Evolutionary conservation across 2,797 vertebrate genomes (phyloP), one percentile per base, ranked within the genome.

Genomic region (Poeciliopsis infans): DNA sequence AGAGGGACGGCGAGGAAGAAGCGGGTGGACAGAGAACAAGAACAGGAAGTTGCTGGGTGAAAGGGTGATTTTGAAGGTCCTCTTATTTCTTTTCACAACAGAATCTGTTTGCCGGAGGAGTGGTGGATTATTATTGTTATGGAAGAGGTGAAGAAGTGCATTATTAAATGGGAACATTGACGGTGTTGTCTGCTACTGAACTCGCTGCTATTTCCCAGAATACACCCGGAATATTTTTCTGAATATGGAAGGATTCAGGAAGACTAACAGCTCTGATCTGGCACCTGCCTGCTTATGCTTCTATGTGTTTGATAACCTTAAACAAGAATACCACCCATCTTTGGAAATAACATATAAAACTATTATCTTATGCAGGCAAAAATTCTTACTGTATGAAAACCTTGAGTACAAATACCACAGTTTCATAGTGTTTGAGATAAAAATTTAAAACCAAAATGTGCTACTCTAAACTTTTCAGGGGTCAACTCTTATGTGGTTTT

Each of bases 121-220:
- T 49, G 10, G 49, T 23, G n/a, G 72, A 75, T 70, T 39, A 12
- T 74, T 80, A 72, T 33, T 41, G 78, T 28, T 23, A 45, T 79
- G 77, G 80, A 77, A 59, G 74, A 76, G 79, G 74, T 77, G 70
- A 57, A 78, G 69, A 73, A 75, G 39, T 33, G 61, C 13, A 51
- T 82, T 76, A 76, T 47, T 83, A 82, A 78, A 66, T 64, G 47
- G 49, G 83, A 68, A 74, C 70, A 61, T 36, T 69, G 79, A 79
- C 85, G 73, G 75, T 83, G 85, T 75, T 75, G 76, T 87, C 77
- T 88, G 51, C 51, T 74, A 75, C 80, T 91, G 85, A 88, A 79
- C 75, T 59, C 69, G 74, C 6, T 87, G 76, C 82, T 83, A 82
- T 82, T 81, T 78, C 83, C 84, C 85, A 1, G 20, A 76, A 88